Evolutionary conservation across 2,113 vertebrate genomes (phyloP), one percentile per base, ranked within the genome.

Genomic region (Sardina pilchardus): DNA sequence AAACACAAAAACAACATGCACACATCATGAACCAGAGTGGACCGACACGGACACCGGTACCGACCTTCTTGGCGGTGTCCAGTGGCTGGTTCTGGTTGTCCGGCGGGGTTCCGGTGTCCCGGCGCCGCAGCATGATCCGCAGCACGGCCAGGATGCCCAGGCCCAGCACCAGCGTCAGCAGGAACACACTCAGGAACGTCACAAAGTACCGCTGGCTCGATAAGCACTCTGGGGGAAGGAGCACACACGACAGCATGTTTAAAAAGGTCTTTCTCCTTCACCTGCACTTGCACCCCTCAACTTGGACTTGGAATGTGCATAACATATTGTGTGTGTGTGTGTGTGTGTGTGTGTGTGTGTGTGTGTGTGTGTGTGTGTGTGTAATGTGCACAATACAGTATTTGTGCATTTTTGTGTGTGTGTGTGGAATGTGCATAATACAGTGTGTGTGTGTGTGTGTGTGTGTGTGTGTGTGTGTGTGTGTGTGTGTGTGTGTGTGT

Each of bases 131-230:
- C 88, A 98, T 92, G 81, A 97, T 94, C 53, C 96, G 95, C 85
- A 96, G 95, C 90, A 97, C 94, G 24, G 97, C 96, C 86, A 99
- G 95, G 93, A 96, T 93, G 87, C 97, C 95, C 90, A 99, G 92
- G 3, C 98, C 98, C 0, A 97, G 96, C 81, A 99, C 93, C 93
- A 99, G 95, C 0, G 98, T 99, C 87, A 99, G 93, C 83, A 96
- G 96, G 88, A 97, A 97, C 87, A 97, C 96, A 75, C 97, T 96
- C 90, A 97, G 95, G 95, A 99, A 99, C 59, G 97, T 97, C 90
- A 96, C 96, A 7, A 98, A 93, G 90, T 97, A 94, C 85, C 94
- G 95, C 53, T 94, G 91, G 87, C 93, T 95, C 90, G 96, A 96
- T 89, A 94, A 91, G 90, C 97, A 98, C 90, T 97, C 98, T 99